Percentiles rank a stretch among this genome's conserved stretches.
Evolutionary conservation across 2,888 invertebrate genomes (phyloP).

Genomic region (Choreutis nemorana): DNA sequence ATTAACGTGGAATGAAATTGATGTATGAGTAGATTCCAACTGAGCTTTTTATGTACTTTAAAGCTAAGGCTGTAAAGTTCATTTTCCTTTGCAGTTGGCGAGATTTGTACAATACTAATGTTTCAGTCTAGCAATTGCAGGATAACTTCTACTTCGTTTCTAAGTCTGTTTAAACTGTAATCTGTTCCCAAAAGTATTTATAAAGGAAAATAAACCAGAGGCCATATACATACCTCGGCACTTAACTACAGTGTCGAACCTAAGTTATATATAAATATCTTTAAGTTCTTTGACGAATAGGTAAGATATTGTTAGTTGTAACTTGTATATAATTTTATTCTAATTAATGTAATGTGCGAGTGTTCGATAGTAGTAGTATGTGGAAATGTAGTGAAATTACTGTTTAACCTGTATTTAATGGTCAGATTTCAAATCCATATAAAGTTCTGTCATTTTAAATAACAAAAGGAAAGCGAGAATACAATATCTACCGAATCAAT

Average conservation of each 20-base stretch:
- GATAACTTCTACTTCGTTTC: too few relatives aligned
- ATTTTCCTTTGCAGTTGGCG: neutral
- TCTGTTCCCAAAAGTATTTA: slow-evolving; percentile 13
- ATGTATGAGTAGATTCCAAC: slow-evolving; percentile 6
- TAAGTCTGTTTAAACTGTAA: slow-evolving; percentile 1
- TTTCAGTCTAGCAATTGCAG: too few relatives aligned
- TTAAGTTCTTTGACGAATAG: slow-evolving; percentile 23
- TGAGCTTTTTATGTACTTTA: too few relatives aligned
- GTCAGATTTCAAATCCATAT: too few relatives aligned
- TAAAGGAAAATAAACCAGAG: slow-evolving; percentile 22
- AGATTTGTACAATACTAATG: neutral
- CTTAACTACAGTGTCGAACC: slow-evolving; percentile 30
- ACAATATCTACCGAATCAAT: too few relatives aligned
- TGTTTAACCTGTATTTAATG: slow-evolving; percentile 16
- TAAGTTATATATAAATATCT: too few relatives aligned
- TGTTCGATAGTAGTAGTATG: slow-evolving; percentile 63
- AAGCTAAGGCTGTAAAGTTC: neutral
- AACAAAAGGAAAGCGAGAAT: too few relatives aligned
- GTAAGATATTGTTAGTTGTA: slow-evolving; percentile 49
- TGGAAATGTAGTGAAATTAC: slow-evolving; percentile 44
- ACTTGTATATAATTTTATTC: slow-evolving; percentile 62
- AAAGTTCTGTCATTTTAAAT: too few relatives aligned
- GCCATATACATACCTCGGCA: slow-evolving; percentile 41
- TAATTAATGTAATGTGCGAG: slow-evolving; percentile 62
- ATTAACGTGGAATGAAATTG: slow-evolving; percentile 6